These are phyloP conservation scores for Hippocampus abdominalis DNA, from an alignment of 2,113 vertebrate species.

Conservation along the genomic window DNA sequence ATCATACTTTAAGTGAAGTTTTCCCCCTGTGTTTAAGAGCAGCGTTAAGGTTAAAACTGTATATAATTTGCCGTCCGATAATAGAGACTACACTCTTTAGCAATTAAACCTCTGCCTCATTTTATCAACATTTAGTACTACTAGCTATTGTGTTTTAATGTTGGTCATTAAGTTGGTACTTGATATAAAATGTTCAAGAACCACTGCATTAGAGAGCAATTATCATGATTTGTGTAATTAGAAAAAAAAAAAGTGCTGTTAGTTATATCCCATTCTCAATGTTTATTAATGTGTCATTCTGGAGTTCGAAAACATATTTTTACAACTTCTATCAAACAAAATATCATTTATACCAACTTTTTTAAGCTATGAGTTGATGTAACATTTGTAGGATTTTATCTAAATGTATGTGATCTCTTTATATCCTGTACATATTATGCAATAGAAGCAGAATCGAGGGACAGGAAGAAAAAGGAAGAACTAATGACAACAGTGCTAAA, in stretches of 20 bases:
- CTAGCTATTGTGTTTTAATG: background rate
- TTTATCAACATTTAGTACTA: background rate
- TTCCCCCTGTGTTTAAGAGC: background rate
- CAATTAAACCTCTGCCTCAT: background rate
- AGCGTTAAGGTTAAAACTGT: background rate
- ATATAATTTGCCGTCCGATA: background rate
- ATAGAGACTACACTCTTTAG: background rate
- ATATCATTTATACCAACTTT: slow-evolving; percentile 12
- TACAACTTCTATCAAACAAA: slow-evolving; percentile 18
- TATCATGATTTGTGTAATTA: background rate
- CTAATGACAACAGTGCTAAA: slow-evolving; percentile 32
- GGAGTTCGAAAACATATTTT: slow-evolving; percentile 32
- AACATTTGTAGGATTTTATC: slow-evolving; percentile 40
- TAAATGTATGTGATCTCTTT: slow-evolving; percentile 12
- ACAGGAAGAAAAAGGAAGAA: slow-evolving; percentile 7
- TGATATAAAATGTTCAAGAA: slow-evolving; percentile 3
- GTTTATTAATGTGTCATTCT: slow-evolving; percentile 2
- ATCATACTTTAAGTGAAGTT: background rate
- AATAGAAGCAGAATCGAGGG: background rate
- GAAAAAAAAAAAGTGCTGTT: slow-evolving; percentile 37
- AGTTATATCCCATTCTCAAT: slow-evolving; percentile 25
- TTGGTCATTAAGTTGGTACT: background rate
- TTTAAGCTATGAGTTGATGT: background rate
- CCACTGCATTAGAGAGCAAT: background rate
- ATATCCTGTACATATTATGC: slow-evolving; percentile 14